Conservation (phyloP, 2,888 invertebrate species). For the Drosophila leonis region DNA sequence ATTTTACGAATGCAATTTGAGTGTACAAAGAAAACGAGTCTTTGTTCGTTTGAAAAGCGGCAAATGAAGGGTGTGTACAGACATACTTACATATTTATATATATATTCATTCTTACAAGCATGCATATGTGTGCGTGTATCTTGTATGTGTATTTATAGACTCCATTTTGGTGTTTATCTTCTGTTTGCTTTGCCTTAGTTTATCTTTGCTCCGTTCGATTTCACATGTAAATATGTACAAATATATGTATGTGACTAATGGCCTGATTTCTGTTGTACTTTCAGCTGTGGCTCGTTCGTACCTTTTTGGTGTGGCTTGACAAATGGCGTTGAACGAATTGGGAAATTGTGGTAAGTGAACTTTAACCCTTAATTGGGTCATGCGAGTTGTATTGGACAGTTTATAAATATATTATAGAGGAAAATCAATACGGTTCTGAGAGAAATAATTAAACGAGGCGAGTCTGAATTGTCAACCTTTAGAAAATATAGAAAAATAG, state of each 20-base stretch:
- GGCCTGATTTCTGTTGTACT: slow-evolving; percentile 12
- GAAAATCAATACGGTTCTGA: background rate
- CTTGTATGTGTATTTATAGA: slow-evolving; percentile 49
- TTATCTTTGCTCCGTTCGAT: slow-evolving; percentile 25
- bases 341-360: slow-evolving; percentile 42
- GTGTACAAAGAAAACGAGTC: slow-evolving; percentile 75
- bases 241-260: slow-evolving; percentile 28
- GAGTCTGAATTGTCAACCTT: too few species aligned
- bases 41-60: slow-evolving; percentile 60
- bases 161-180: slow-evolving; percentile 42
- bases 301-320: slow-evolving; percentile 4
- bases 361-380: slow-evolving; percentile 49
- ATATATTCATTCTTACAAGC: slow-evolving; percentile 13
- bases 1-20: slow-evolving; percentile 54
- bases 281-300: slow-evolving; percentile 24
- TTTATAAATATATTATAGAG: background rate
- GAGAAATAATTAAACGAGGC: background rate
- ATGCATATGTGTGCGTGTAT: slow-evolving; percentile 1
- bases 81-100: background rate
- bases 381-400: slow-evolving; percentile 4
- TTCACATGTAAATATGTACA: slow-evolving; percentile 22
- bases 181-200: slow-evolving; percentile 33
- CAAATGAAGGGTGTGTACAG: slow-evolving; percentile 66
- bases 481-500: background rate
- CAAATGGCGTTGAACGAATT: slow-evolving; percentile 19